These are phyloP conservation scores for Anas acuta DNA, from an alignment of 2,797 vertebrate genomes.

Conservation along the genomic window DNA sequence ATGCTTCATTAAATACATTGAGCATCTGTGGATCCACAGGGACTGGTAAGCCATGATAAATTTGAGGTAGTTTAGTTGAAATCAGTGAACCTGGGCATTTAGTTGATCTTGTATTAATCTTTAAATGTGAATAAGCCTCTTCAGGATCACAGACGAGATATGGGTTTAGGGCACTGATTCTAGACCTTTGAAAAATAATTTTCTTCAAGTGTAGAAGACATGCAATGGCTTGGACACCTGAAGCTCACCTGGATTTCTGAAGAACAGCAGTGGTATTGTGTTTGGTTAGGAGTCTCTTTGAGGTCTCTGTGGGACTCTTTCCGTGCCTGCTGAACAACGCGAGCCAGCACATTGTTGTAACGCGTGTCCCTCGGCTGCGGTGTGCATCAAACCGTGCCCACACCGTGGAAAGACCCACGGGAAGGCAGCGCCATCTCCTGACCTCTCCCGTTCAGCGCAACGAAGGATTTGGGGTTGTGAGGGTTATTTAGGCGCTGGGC, in stretches of 20 bases:
- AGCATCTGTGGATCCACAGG: background rate
- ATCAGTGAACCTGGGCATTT: background rate
- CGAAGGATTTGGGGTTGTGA: background rate
- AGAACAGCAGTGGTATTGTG: background rate
- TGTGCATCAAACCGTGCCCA: accelerated
- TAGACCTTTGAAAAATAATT: background rate
- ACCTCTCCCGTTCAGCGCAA: accelerated
- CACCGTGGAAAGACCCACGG: background rate
- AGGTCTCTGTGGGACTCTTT: background rate
- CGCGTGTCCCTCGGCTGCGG: background rate
- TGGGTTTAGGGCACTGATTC: background rate
- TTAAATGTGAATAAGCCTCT: background rate
- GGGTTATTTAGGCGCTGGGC: background rate
- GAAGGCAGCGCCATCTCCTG: background rate
- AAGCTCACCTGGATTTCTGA: background rate
- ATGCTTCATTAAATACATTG: background rate
- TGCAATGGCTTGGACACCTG: background rate
- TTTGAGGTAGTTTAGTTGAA: background rate
- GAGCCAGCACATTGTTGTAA: background rate
- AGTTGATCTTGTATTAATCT: background rate
- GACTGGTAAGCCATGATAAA: background rate
- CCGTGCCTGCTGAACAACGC: background rate
- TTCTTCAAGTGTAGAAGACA: background rate
- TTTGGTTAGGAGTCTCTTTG: background rate
- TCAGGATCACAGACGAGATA: background rate